These are phyloP conservation scores for Bungarus multicinctus DNA, from an alignment of 2,113 vertebrate species.

Conservation along the genomic window DNA sequence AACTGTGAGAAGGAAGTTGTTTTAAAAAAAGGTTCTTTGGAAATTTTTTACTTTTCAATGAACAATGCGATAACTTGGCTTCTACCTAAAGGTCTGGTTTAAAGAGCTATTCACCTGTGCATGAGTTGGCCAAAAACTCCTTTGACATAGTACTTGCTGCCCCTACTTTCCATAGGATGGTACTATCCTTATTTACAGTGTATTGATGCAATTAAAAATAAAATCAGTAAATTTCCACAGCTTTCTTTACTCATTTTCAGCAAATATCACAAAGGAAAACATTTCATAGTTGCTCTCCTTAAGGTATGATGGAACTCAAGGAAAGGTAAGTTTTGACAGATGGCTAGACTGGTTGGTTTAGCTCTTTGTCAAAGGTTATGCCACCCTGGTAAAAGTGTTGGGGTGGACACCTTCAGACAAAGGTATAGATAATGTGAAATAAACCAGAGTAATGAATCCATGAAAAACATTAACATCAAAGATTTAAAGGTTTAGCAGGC, in stretches of 20 bases:
- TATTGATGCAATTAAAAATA: neutral
- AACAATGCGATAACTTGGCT: neutral
- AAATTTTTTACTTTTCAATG: neutral
- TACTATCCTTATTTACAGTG: neutral
- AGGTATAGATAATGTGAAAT: neutral
- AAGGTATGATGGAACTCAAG: neutral
- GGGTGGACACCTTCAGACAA: neutral
- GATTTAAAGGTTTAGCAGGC: neutral
- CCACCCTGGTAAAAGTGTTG: neutral
- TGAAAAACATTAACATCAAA: neutral
- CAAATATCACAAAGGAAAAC: neutral
- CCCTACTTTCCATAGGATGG: neutral
- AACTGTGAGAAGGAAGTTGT: neutral
- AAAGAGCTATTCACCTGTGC: neutral
- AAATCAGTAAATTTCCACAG: neutral
- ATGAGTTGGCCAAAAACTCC: neutral
- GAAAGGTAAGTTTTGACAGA: neutral
- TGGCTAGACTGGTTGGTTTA: neutral
- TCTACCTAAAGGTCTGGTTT: neutral
- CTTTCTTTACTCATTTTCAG: neutral
- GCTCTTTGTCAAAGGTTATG: neutral
- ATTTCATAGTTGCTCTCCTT: neutral
- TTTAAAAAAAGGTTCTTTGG: neutral
- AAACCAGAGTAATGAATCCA: neutral
- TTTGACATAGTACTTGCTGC: neutral